phyloP scores from a whole-genome alignment of 2,113 vertebrate genomes.

The Thermophis baileyi region DNA sequence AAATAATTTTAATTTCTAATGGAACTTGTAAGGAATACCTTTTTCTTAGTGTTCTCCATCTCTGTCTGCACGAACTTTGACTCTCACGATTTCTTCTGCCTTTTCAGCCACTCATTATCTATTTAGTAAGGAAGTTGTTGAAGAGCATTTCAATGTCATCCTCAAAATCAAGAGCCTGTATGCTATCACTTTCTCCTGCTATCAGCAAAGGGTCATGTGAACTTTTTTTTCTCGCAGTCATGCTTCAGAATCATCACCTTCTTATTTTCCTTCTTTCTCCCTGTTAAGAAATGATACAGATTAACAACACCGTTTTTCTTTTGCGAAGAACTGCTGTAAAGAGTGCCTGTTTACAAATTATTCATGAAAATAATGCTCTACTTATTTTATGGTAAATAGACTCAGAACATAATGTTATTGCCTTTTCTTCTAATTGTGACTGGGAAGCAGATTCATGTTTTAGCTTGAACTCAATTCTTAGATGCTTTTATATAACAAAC shows the following conservation, averaged over 20 bases:
- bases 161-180: conserved; percentile 21
- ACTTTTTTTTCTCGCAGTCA: background rate
- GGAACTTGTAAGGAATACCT: background rate
- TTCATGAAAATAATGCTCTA: too few relatives aligned
- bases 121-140: background rate
- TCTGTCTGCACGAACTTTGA: conserved; percentile 27
- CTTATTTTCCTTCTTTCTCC: background rate
- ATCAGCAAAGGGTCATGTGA: background rate
- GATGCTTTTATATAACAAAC: background rate
- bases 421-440: background rate
- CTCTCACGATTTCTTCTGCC: conserved; percentile 22
- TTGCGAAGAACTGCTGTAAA: background rate
- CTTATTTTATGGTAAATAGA: background rate
- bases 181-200: background rate
- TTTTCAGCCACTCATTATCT: conserved; percentile 28
- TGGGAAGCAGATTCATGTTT: background rate
- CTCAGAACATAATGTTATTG: background rate
- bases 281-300: background rate
- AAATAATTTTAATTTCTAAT: background rate
- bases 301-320: background rate
- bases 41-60: conserved; percentile 21
- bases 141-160: conserved; percentile 32
- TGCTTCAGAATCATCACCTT: background rate
- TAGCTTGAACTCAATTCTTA: background rate
- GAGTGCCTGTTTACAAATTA: background rate